Percentiles rank a stretch among this genome's conserved stretches.
These are phyloP conservation scores for Slavum lentiscoides DNA, from an alignment of 2,888 invertebrate species.

Conservation along the genomic window DNA sequence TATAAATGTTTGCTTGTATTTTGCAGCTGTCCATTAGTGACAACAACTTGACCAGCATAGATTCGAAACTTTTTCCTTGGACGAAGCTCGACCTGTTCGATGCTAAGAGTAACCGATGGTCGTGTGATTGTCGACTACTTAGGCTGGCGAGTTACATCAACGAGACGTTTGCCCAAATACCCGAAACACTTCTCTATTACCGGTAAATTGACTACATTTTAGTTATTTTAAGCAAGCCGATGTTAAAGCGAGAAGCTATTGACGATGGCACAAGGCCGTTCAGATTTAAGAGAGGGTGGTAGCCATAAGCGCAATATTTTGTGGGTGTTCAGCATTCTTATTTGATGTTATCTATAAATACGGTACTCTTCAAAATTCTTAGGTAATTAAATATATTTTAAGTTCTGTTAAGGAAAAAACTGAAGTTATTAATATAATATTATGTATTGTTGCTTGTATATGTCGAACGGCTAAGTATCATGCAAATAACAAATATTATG, in stretches of 20 bases:
- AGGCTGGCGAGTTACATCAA: conserved; percentile 61
- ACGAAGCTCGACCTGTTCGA: conserved; percentile 60
- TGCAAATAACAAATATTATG: too few relatives aligned
- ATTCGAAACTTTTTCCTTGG: conserved; percentile 52
- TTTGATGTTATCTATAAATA: too few relatives aligned
- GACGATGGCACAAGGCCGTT: not conserved
- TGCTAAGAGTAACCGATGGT: conserved; percentile 68
- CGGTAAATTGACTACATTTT: conserved; percentile 3
- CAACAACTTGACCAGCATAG: conserved; percentile 35
- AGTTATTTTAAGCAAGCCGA: too few relatives aligned
- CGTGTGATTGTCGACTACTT: conserved; percentile 67
- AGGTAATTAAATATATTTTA: too few relatives aligned
- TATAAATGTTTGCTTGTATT: not conserved
- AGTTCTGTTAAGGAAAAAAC: too few relatives aligned
- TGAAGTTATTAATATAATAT: too few relatives aligned
- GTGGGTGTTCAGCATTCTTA: too few relatives aligned
- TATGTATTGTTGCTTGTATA: too few relatives aligned
- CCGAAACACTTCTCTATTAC: conserved; percentile 30
- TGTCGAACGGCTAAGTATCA: too few relatives aligned
- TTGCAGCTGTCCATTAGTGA: conserved; percentile 40
- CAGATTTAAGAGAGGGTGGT: too few relatives aligned
- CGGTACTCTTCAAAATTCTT: too few relatives aligned
- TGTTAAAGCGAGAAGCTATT: not conserved
- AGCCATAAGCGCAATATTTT: too few relatives aligned
- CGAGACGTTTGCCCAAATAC: conserved; percentile 22